These are phyloP conservation scores for Drosophila quadrilineata DNA, from an alignment of 1,140 invertebrate genomes.

Conservation along the genomic window DNA sequence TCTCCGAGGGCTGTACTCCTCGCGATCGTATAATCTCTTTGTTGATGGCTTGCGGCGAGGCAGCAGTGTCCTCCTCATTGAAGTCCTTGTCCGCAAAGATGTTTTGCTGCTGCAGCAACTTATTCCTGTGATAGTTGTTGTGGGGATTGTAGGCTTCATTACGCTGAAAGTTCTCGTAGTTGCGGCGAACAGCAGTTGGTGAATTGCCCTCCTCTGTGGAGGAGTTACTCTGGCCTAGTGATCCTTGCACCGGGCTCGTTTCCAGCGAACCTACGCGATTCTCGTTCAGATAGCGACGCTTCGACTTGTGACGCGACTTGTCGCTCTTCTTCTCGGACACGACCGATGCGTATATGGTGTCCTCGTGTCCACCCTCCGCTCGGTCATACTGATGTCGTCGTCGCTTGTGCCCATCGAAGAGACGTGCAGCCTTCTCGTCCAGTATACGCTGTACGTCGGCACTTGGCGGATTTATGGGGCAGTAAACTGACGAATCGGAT, in stretches of 20 bases:
- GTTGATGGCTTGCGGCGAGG: constrained; percentile 70
- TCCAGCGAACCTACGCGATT: constrained; percentile 79
- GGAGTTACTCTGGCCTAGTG: constrained; percentile 40
- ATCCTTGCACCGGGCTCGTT: constrained; percentile 64
- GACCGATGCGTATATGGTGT: constrained; percentile 74
- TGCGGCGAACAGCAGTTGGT: constrained; percentile 34
- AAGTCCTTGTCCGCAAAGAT: constrained; percentile 46
- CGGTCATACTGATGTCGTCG: constrained; percentile 67
- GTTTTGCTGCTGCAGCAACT: constrained; percentile 65
- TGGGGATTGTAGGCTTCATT: constrained; percentile 77
- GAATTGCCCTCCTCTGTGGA: constrained; percentile 65
- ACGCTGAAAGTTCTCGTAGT: constrained; percentile 70
- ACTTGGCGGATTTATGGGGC: constrained; percentile 73
- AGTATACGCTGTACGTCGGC: constrained; percentile 75
- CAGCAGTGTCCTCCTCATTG: constrained; percentile 14
- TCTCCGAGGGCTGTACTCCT: constrained; percentile 50
- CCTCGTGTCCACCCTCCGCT: constrained; percentile 63
- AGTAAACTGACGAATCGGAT: constrained; percentile 80
- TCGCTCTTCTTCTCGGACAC: constrained; percentile 71
- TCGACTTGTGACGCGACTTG: constrained; percentile 60
- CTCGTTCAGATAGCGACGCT: constrained; percentile 72
- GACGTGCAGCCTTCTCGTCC: constrained; percentile 66
- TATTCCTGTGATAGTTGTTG: constrained; percentile 80
- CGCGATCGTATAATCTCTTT: constrained; percentile 63
- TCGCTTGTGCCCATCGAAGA: constrained; percentile 69